A percentile compares a stretch with the other conserved stretches of the same genome.
These are phyloP conservation scores for Zaprionus kolodkinae DNA, from an alignment of 1,140 invertebrate genomes.

Conservation along the genomic window DNA sequence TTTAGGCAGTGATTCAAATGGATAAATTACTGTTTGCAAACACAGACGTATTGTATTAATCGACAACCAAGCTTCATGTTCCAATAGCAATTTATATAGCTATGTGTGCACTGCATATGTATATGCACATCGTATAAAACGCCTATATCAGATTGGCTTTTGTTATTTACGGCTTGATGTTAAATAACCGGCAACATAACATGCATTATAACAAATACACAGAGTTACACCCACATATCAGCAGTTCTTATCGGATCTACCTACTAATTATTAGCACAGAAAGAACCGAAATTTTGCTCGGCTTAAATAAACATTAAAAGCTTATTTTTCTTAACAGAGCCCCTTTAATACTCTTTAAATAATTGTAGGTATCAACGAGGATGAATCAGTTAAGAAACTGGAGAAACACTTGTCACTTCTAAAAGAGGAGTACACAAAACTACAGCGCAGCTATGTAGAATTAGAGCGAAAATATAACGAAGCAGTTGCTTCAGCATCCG, in stretches of 20 bases:
- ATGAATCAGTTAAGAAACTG: constrained; percentile 86
- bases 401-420: constrained; percentile 94
- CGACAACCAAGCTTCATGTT: background rate
- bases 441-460: constrained; percentile 92
- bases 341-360: background rate
- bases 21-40: background rate
- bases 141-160: background rate
- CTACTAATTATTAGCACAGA: background rate
- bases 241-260: background rate
- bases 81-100: background rate
- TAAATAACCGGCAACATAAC: background rate
- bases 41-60: background rate
- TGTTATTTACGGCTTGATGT: background rate
- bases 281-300: background rate
- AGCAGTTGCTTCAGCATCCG: constrained; percentile 86
- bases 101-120: background rate
- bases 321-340: background rate
- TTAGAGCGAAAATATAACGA: constrained; percentile 93
- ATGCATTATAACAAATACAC: background rate
- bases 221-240: background rate
- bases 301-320: background rate
- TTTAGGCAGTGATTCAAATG: background rate
- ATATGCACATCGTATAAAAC: background rate
- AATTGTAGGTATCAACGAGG: constrained; percentile 53
- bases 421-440: constrained; percentile 95